Percentiles rank a stretch among this genome's conserved stretches.
These are phyloP conservation scores for Adoxophyes honmai DNA, from an alignment of 1,140 invertebrate genomes.

Conservation along the genomic window DNA sequence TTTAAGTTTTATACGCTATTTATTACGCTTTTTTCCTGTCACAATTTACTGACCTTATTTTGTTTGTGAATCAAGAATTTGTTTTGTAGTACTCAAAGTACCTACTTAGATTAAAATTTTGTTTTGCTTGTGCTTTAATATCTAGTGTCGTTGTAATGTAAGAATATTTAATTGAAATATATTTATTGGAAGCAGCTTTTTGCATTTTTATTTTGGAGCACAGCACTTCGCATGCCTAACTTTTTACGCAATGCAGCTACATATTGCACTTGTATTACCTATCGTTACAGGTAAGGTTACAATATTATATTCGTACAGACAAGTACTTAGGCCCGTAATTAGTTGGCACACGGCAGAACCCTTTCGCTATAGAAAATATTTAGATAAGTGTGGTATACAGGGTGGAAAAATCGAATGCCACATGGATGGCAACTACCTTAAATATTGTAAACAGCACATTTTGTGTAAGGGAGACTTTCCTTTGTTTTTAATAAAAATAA, in stretches of 20 bases:
- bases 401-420: too few species aligned
- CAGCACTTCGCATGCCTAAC: constrained; percentile 21
- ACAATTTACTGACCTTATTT: constrained; percentile 7
- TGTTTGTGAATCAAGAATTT: constrained; percentile 1
- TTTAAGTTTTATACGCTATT: too few species aligned
- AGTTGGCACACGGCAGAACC: too few species aligned
- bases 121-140: constrained; percentile 3
- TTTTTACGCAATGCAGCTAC: constrained; percentile 7
- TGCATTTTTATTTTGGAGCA: constrained; percentile 47
- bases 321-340: too few species aligned
- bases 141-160: constrained; percentile 23
- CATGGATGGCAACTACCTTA: too few species aligned
- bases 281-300: too few species aligned
- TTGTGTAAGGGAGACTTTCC: too few species aligned
- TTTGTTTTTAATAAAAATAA: too few species aligned
- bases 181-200: constrained; percentile 56
- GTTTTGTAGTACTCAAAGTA: constrained; percentile 12
- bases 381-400: too few species aligned
- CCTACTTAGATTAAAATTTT: not conserved
- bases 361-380: too few species aligned
- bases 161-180: constrained; percentile 41
- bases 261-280: constrained; percentile 9
- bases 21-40: constrained; percentile 9
- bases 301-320: too few species aligned
- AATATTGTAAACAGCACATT: too few species aligned